Evolutionary conservation across 1,140 invertebrate genomes (phyloP).

Genomic region (Cylas formicarius): DNA sequence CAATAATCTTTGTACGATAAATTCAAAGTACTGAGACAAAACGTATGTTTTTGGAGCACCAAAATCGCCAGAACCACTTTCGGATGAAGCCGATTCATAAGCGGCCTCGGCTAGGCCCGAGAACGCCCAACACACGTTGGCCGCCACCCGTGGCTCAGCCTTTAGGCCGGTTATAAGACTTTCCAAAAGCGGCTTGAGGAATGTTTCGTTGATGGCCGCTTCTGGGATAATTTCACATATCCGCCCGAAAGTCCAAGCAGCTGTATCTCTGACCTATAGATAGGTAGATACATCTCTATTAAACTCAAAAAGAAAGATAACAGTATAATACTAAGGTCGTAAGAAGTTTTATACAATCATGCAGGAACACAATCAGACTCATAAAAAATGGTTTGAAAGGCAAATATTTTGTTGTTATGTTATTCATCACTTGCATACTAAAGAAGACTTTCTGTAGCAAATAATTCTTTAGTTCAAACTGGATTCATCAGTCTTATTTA

Average conservation of each 20-base stretch:
- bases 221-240: conserved; percentile 97
- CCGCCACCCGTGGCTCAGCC: conserved; percentile 90
- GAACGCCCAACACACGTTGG: conserved; percentile 99
- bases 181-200: conserved; percentile 78
- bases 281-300: no score
- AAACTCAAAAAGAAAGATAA: no score
- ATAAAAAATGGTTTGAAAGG: no score
- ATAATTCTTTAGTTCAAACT: no score
- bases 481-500: no score
- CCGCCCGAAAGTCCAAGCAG: conserved; percentile 95
- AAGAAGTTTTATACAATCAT: no score
- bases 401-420: no score
- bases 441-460: no score
- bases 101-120: conserved; percentile 95
- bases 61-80: conserved; percentile 7
- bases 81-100: conserved; percentile 65
- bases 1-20: conserved; percentile 82
- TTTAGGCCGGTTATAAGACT: conserved; percentile 83
- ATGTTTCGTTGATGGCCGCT: conserved; percentile 85
- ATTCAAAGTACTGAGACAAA: conserved; percentile 88
- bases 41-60: conserved; percentile 88
- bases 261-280: conserved; percentile 76
- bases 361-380: no score
- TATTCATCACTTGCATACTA: no score
- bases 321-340: no score